Percentiles rank a stretch among this genome's conserved stretches.
Conservation (phyloP, 1,140 invertebrate species). For the Steinernema khuongi region DNA sequence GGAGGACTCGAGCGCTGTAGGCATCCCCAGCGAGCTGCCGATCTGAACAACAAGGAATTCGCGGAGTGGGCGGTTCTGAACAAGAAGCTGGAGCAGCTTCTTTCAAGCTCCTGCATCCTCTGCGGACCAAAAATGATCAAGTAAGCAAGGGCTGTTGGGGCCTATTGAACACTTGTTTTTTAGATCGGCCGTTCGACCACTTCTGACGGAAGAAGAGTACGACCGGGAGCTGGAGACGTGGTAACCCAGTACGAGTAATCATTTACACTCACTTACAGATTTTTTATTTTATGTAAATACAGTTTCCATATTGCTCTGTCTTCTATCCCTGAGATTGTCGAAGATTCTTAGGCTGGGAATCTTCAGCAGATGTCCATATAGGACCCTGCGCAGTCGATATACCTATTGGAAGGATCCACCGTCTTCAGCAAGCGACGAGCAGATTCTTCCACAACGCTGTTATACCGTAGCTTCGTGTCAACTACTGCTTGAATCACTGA, state of each 20-base stretch:
- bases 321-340: too few relatives aligned
- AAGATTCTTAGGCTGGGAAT: too few relatives aligned
- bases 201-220: neutral
- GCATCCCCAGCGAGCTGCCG: neutral
- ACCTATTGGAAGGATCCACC: too few relatives aligned
- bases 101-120: neutral
- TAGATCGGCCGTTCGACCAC: neutral
- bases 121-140: slow-evolving; percentile 7
- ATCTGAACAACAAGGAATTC: neutral
- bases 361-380: too few relatives aligned
- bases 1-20: neutral
- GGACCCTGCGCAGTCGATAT: too few relatives aligned
- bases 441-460: too few relatives aligned
- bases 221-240: neutral
- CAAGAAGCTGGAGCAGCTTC: neutral
- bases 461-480: too few relatives aligned
- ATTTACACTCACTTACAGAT: too few relatives aligned
- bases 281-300: too few relatives aligned
- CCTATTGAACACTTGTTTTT: neutral
- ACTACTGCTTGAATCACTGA: too few relatives aligned
- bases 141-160: neutral
- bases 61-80: neutral
- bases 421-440: too few relatives aligned
- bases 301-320: too few relatives aligned
- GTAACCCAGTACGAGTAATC: neutral